Evolutionary conservation across 2,888 invertebrate species (phyloP), one percentile per base, ranked within the genome.

Genomic region (Orthosia incerta): DNA sequence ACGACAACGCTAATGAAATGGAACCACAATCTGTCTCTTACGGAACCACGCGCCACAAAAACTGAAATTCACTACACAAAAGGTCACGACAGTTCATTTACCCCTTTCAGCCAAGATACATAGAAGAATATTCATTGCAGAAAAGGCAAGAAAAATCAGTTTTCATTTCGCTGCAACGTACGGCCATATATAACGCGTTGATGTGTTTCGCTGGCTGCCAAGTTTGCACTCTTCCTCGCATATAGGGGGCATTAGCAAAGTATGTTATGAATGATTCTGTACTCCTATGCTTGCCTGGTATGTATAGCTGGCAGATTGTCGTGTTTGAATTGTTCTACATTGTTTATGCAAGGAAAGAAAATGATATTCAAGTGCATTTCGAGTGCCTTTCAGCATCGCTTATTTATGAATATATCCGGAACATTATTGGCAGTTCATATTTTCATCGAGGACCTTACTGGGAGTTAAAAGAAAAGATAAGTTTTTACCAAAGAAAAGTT

Each of bases 241-340:
- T 57, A 55, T 16, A 59, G 59, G 51, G 56, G 66, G 72, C 83
- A 84, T 84, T 84, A 84, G 83, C 60, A n/a, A 67, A 84, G 71
- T 76, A 79, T 55, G 62, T 82, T 76, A 82, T 79, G 76, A 82
- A 82, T 79, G 81, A 75, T 76, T 71, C 75, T 64, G 39, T 59
- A 51, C 7, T 71, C 20, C 15, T 20, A 26, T 50, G 53, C 26
- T 56, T 15, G 20, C 20, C 66, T 48, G 16, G 23, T 60, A 50
- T 13, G 3, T 31, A n/a, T 56, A 20, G 15, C 13, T 18, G 9
- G 20, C n/a, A 69, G 15, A 55, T 50, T 18, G 15, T 18, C 39
- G 9, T n/a, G 16, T 20, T 53, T 26, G 0, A 60, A 53, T 45
- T 45, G 20, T 45, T 45, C 7, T 26, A 18, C 26, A 45, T 18